Conservation (phyloP, 2,797 vertebrate species). For the Sandelia bainsii region DNA sequence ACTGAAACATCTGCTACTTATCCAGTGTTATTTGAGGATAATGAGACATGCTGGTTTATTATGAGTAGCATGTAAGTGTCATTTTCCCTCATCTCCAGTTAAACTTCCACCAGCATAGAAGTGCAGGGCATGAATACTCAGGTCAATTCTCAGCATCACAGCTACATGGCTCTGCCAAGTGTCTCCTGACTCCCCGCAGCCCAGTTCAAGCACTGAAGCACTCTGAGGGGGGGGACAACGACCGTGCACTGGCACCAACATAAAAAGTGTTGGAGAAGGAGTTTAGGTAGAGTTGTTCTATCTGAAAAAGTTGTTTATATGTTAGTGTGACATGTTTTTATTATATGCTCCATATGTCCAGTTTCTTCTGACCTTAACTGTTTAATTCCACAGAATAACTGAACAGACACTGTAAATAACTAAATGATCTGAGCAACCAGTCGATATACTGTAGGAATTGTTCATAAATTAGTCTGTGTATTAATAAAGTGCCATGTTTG, state of each 20-base stretch:
- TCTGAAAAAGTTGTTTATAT: no score
- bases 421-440: no score
- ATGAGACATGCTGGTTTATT: no score
- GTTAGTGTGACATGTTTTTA: no score
- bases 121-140: background rate
- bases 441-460: no score
- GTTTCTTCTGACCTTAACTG: no score
- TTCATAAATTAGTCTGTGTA: no score
- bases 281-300: background rate
- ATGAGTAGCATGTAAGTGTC: background rate
- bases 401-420: no score
- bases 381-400: no score
- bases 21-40: background rate
- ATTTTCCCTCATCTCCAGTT: conserved; percentile 10
- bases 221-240: background rate
- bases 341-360: no score
- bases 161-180: background rate
- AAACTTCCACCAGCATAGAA: background rate
- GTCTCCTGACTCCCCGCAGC: background rate
- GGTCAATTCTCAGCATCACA: background rate
- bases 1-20: background rate
- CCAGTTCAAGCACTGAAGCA: background rate
- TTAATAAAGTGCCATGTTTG: no score
- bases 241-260: background rate
- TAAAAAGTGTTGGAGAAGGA: no score